These are phyloP conservation scores for Emydoidea blandingii DNA, from an alignment of 2,797 vertebrate genomes.

Conservation along the genomic window DNA sequence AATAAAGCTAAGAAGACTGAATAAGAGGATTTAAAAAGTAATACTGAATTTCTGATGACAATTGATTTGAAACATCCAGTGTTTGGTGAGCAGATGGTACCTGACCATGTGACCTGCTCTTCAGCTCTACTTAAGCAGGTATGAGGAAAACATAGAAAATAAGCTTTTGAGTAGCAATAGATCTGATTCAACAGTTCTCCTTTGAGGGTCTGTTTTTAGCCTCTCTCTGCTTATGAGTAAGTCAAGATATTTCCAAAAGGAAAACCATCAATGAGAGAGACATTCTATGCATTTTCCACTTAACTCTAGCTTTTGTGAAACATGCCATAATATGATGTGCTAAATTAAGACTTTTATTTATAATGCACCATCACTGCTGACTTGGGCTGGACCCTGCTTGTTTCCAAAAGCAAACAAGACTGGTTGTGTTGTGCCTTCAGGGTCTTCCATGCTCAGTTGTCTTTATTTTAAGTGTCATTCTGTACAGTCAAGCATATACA, in stretches of 20 bases:
- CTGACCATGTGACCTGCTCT: neutral
- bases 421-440: neutral
- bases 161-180: neutral
- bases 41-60: neutral
- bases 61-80: neutral
- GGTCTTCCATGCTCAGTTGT: neutral
- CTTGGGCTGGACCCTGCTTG: neutral
- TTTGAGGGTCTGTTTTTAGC: neutral
- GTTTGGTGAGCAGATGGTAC: neutral
- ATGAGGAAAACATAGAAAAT: neutral
- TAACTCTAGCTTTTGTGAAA: neutral
- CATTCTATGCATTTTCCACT: neutral
- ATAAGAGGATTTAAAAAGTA: neutral
- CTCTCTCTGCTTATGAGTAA: neutral
- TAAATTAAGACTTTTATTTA: neutral
- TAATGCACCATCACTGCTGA: neutral
- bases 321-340: accelerated
- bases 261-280: neutral
- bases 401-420: neutral
- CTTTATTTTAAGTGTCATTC: neutral
- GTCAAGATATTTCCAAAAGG: neutral
- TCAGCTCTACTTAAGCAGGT: neutral
- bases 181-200: neutral
- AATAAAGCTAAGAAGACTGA: neutral
- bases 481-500: neutral